A percentile compares a stretch with the other conserved stretches of the same genome.
Conservation (phyloP, 2,113 vertebrate species). For the Cathartes aura region DNA sequence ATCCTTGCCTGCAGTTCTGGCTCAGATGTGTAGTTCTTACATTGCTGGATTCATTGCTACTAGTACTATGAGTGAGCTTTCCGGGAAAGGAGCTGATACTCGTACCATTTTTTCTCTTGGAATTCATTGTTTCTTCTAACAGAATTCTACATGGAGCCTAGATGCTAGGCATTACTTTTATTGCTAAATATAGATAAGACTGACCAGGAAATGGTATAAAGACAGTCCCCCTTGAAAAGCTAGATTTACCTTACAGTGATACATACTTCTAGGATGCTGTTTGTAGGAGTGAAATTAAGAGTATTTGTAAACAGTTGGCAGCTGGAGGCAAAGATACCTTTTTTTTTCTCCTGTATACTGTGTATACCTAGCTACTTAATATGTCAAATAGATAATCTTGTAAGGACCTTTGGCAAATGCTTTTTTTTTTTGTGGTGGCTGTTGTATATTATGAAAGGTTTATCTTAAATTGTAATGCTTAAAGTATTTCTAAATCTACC, state of each 20-base stretch:
- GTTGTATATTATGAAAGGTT: not conserved
- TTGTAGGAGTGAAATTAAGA: not conserved
- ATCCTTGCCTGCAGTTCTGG: not conserved
- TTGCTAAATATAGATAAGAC: not conserved
- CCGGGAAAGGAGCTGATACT: not conserved
- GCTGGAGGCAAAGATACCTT: not conserved
- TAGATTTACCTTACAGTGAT: not conserved
- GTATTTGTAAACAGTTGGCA: not conserved
- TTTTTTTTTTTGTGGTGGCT: conserved; percentile 21
- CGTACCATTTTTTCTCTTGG: not conserved
- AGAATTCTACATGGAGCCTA: not conserved
- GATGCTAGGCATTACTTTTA: not conserved
- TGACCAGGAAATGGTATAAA: not conserved
- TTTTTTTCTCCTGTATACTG: not conserved
- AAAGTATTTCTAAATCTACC: conserved; percentile 27
- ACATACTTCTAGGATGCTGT: not conserved
- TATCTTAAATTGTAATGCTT: conserved; percentile 16
- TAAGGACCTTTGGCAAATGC: not conserved
- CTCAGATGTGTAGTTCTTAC: not conserved
- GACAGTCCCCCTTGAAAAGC: not conserved
- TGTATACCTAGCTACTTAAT: not conserved
- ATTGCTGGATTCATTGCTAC: not conserved
- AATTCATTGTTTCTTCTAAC: not conserved
- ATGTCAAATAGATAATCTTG: not conserved
- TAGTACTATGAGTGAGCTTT: not conserved